phyloP scores from a whole-genome alignment of 2,888 invertebrate genomes.

The Linhomoeus sp. region DNA sequence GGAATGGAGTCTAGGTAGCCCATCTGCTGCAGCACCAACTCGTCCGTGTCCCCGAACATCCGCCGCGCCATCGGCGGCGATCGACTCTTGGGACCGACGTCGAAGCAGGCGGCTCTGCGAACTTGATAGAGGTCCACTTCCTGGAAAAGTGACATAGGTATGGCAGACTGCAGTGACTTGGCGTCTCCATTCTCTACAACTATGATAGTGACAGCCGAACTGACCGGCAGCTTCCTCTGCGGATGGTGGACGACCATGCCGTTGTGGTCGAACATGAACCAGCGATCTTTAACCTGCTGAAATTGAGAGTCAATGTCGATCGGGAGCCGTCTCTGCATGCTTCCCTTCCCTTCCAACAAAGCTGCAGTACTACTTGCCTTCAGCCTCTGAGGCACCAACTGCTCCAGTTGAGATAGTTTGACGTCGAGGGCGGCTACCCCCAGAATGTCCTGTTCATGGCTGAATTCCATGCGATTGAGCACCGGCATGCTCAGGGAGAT shows the following conservation, averaged over 20 bases:
- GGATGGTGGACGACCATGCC: slow-evolving; percentile 23
- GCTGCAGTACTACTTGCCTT: too few relatives aligned
- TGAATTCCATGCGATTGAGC: slow-evolving; percentile 3
- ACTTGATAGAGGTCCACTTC: slow-evolving; percentile 17
- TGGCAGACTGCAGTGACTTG: neutral
- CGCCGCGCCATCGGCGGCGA: too few relatives aligned
- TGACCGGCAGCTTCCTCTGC: slow-evolving; percentile 14
- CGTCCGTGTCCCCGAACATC: neutral
- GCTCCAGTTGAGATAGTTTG: neutral
- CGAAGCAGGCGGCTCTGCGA: slow-evolving; percentile 20
- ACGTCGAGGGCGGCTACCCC: slow-evolving; percentile 7
- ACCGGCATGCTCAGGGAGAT: slow-evolving; percentile 6
- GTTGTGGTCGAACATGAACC: slow-evolving; percentile 26
- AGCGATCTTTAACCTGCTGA: too few relatives aligned
- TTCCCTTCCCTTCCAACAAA: too few relatives aligned
- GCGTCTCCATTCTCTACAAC: neutral
- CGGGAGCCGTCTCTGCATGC: too few relatives aligned
- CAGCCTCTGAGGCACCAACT: too few relatives aligned
- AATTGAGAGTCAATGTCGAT: too few relatives aligned
- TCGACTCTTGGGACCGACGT: too few relatives aligned
- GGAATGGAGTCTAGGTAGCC: neutral
- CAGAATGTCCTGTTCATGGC: slow-evolving; percentile 1
- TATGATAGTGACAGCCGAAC: neutral
- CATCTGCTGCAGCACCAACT: neutral
- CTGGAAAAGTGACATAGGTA: slow-evolving; percentile 3